Percentiles rank a stretch among this genome's conserved stretches.
These are phyloP conservation scores for Campoletis sonorensis DNA, from an alignment of 1,140 invertebrate species.

Conservation along the genomic window DNA sequence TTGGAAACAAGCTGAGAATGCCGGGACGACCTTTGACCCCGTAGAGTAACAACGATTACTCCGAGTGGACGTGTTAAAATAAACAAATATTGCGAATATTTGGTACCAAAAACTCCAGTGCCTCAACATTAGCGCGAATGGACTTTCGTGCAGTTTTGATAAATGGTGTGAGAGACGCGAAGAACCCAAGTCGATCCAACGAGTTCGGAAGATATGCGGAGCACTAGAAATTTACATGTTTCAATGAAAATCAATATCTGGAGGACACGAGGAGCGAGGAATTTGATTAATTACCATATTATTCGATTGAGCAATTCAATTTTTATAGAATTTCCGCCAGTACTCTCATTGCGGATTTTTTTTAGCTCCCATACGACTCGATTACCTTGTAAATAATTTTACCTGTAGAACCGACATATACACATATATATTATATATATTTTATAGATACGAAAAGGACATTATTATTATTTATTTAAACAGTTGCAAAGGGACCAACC, in stretches of 20 bases:
- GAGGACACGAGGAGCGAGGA: too few relatives aligned
- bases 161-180: too few relatives aligned
- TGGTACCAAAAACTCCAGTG: too few relatives aligned
- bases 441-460: slow-evolving; percentile 56
- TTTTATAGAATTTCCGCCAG: neutral
- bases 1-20: neutral
- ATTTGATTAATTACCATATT: neutral
- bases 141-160: too few relatives aligned
- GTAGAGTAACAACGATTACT: neutral
- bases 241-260: too few relatives aligned
- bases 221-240: too few relatives aligned
- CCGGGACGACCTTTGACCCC: slow-evolving; percentile 35
- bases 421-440: slow-evolving; percentile 68
- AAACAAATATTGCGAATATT: neutral
- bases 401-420: slow-evolving; percentile 58
- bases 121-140: too few relatives aligned
- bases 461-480: slow-evolving; percentile 58
- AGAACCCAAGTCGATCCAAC: too few relatives aligned
- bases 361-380: slow-evolving; percentile 36
- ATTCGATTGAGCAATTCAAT: neutral
- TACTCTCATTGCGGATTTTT: neutral
- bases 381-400: slow-evolving; percentile 73
- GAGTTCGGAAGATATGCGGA: too few relatives aligned
- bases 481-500: slow-evolving; percentile 71
- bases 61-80: neutral